A percentile compares a stretch with the other conserved stretches of the same genome.
Conservation (phyloP, 2,888 invertebrate genomes). For the Cosmorhoe ocellata region DNA sequence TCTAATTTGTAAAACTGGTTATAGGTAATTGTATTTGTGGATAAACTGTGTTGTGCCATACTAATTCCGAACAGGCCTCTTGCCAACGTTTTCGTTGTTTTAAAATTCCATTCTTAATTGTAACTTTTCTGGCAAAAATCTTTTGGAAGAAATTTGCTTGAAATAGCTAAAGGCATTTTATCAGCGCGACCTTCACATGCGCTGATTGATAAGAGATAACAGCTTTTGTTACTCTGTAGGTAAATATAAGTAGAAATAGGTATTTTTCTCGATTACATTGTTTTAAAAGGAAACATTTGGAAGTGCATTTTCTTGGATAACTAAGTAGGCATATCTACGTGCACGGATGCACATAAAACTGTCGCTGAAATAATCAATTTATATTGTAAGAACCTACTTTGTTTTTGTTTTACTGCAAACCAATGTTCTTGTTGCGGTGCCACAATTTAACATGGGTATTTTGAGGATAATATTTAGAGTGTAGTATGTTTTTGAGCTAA, state of each 20-base stretch:
- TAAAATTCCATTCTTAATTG: too few relatives aligned
- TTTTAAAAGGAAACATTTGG: not conserved
- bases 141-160: slow-evolving; percentile 18
- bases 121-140: not conserved
- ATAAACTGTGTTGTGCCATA: slow-evolving; percentile 7
- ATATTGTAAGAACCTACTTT: too few relatives aligned
- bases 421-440: too few relatives aligned
- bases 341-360: not conserved
- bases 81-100: too few relatives aligned
- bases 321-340: not conserved
- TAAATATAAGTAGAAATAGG: not conserved
- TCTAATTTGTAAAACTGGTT: slow-evolving; percentile 33
- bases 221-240: slow-evolving; percentile 39
- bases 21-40: slow-evolving; percentile 18
- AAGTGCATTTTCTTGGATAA: not conserved
- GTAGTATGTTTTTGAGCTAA: too few relatives aligned
- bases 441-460: too few relatives aligned
- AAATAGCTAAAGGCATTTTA: slow-evolving; percentile 51
- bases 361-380: too few relatives aligned
- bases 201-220: slow-evolving; percentile 80
- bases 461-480: too few relatives aligned
- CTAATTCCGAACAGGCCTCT: not conserved
- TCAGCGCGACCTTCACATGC: slow-evolving; percentile 76
- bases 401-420: too few relatives aligned
- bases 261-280: slow-evolving; percentile 1